phyloP scores from a whole-genome alignment of 2,888 invertebrate species.

The Amphipyra berbera region DNA sequence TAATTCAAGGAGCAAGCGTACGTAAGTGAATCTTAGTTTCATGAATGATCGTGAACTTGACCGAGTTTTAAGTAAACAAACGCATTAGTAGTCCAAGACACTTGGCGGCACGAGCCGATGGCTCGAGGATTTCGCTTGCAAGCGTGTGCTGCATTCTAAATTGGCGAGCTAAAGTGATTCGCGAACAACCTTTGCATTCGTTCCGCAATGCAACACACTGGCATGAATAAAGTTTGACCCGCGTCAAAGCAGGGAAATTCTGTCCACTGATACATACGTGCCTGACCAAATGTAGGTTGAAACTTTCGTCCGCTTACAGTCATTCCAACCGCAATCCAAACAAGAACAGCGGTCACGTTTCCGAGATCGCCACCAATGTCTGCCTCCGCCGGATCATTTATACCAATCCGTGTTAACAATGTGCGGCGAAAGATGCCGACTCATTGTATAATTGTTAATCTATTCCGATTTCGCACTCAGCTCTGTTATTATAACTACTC shows the following conservation, averaged over 20 bases:
- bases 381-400: constrained; percentile 66
- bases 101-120: constrained; percentile 73
- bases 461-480: constrained; percentile 70
- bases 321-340: constrained; percentile 83
- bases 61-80: constrained; percentile 63
- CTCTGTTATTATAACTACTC: constrained; percentile 73
- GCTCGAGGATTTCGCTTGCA: constrained; percentile 75
- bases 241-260: constrained; percentile 82
- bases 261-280: constrained; percentile 79
- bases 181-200: constrained; percentile 83
- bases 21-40: constrained; percentile 41
- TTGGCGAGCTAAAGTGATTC: constrained; percentile 55
- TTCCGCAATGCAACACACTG: constrained; percentile 81
- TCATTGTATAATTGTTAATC: constrained; percentile 71
- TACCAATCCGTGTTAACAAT: constrained; percentile 69
- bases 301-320: constrained; percentile 83
- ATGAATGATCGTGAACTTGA: constrained; percentile 55
- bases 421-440: constrained; percentile 65
- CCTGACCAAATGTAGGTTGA: constrained; percentile 81
- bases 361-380: constrained; percentile 70
- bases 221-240: constrained; percentile 78
- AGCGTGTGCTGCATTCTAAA: constrained; percentile 74
- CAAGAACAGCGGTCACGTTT: constrained; percentile 83
- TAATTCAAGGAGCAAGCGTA: constrained; percentile 48
- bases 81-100: constrained; percentile 66